Evolutionary conservation across 1,140 invertebrate genomes (phyloP).

Genomic region (Aphaenogaster floridana): DNA sequence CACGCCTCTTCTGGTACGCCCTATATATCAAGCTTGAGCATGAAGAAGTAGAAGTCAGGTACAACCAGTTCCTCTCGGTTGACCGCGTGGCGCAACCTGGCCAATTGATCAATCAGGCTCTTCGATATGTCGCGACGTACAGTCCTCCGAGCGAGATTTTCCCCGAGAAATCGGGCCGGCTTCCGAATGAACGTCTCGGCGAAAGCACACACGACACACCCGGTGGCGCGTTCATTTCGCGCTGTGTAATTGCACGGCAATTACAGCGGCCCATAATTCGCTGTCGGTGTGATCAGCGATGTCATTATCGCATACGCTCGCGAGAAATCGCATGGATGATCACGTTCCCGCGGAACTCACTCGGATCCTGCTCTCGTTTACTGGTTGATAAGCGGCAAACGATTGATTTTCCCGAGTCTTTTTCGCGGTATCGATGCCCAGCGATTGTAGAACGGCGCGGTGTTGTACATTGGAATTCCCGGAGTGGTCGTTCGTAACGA

Average conservation of each 20-base stretch:
- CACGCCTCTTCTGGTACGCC: background rate
- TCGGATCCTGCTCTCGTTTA: background rate
- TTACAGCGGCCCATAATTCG: constrained; percentile 49
- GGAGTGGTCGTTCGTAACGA: constrained; percentile 44
- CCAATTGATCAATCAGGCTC: constrained; percentile 74
- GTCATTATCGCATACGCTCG: constrained; percentile 62
- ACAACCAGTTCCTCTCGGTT: constrained; percentile 67
- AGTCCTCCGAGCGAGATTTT: constrained; percentile 44
- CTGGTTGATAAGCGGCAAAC: constrained; percentile 14
- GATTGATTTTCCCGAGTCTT: constrained; percentile 36
- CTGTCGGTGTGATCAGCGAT: constrained; percentile 10
- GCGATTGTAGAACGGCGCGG: background rate
- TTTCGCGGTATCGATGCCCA: background rate
- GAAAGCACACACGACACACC: constrained; percentile 43
- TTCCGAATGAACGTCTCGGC: constrained; percentile 30
- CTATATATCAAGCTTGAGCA: constrained; percentile 9
- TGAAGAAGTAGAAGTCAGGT: constrained; percentile 64
- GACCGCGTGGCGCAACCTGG: constrained; percentile 62
- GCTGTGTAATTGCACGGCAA: constrained; percentile 66
- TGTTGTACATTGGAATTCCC: constrained; percentile 44
- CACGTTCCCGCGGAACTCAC: constrained; percentile 53
- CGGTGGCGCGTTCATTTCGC: constrained; percentile 39
- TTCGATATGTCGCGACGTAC: constrained; percentile 34
- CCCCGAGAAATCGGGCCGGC: constrained; percentile 60
- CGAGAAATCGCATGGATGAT: constrained; percentile 54